Base-by-base conservation (phyloP, 1,140 invertebrate species). In the Euura lappo region DNA sequence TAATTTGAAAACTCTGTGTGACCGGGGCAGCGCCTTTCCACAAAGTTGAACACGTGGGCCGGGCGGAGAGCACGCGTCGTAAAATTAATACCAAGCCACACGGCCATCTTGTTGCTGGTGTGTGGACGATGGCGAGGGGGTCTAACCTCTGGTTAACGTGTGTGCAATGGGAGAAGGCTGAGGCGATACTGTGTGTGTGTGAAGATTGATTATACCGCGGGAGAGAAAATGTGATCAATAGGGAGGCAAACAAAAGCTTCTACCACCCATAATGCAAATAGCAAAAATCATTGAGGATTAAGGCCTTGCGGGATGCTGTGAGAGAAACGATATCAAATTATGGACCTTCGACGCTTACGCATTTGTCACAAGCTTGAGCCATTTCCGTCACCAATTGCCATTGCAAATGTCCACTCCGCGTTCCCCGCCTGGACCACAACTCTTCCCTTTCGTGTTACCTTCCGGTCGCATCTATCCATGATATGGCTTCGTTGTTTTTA, bases 181-280 rank as follows among this genome's bases (percentile, higher is more conserved):
- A 28, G 28, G 28, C 28, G 28, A 28, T 28, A 28, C 28, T 28
- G 74, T 75, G 77, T 85, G 79, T 84, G 80, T 78, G 84, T 81
- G 80, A 86, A 88, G 86, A 88, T 88, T 88, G 86, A 88, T 88
- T 88, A 86, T 86, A 83, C 81, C 82, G 78, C 80, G 81, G 80
- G 83, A 84, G 28, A 28, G 85, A 87, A 87, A 87, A 87, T 87
- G 84, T 87, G 86, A 88, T 88, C 86, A 88, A 88, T 88, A 88
- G 82, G 82, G 78, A 75, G 79, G 79, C 83, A 85, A 86, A 85
- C 86, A 86, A 86, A 86, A 83, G 82, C 79, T 76, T 75, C 72
- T 28, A 28, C 73, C 79, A 28, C 78, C 79, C 80, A 81, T 81
- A 78, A 83, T 83, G 85, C 84, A 84, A 86, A 84, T 85, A 82